phyloP scores from a whole-genome alignment of 2,888 invertebrate genomes.

The Monoplex corrugatus region DNA sequence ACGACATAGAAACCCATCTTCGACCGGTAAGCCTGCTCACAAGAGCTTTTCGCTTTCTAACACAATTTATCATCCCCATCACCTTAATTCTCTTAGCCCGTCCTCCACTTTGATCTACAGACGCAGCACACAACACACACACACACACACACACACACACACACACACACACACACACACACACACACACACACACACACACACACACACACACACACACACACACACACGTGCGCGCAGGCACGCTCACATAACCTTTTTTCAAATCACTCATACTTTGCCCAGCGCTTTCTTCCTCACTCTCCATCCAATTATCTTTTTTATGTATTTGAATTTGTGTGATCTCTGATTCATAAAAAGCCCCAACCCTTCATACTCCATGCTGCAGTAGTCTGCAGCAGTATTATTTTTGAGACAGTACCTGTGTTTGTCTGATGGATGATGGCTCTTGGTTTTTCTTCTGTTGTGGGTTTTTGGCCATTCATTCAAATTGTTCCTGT shows the following conservation, averaged over 20 bases:
- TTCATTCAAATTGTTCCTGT: no score
- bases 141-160: not conserved
- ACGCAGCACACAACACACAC: no score
- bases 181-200: not conserved
- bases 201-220: not conserved
- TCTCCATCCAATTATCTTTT: not conserved
- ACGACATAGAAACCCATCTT: no score
- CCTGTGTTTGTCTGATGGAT: no score
- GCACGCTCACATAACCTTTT: not conserved
- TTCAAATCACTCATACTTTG: not conserved
- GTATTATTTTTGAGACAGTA: no score
- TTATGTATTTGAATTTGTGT: not conserved
- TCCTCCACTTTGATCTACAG: no score
- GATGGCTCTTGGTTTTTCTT: no score
- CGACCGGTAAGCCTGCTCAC: no score
- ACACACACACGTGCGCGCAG: not conserved
- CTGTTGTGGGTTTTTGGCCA: no score
- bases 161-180: not conserved
- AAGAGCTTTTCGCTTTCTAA: no score
- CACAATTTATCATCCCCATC: no score
- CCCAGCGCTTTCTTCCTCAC: not conserved
- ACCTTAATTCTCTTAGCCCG: no score
- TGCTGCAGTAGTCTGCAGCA: not conserved
- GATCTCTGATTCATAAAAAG: not conserved
- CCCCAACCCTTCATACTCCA: not conserved